Base-by-base conservation (phyloP, 2,797 vertebrate species). In the Notolepis coatsorum region DNA sequence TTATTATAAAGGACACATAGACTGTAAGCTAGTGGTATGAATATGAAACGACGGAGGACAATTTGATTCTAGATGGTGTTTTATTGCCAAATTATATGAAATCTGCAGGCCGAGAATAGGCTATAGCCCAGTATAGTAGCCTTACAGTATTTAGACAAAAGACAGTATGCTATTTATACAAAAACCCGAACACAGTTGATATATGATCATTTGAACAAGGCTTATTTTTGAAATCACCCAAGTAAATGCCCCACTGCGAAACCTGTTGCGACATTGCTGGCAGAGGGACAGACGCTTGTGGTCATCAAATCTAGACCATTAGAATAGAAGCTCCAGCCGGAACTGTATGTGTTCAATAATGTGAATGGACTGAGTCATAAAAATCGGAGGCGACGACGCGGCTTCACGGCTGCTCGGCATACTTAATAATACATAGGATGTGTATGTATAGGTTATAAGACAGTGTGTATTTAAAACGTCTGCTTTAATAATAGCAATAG, bases 361-460 rank as follows among this genome's bases (percentile, higher is more conserved):
- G 84, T 86, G 88, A 88, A 87, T 84, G 78, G 81, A 88, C 85
- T 87, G 88, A 91, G 86, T 91, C 88, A 89, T 87, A 84, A 77
- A 78, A 89, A 78, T 68, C 85, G 76, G 84, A 89, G 88, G 87
- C 83, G 81, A 45, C 39, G 30, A 45, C 39, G 30, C 50, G 20
- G 15, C 58, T 45, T 8, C 30, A 12, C 42, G 3, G 78, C 62
- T 56, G 83, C 56, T 85, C 71, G 45, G 56, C 66, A 55, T 45
- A 63, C 66, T 74, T 68, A 70, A 75, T 2, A 28, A 56, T 33
- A 20, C 15, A 85, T 65, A 67, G 81, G 65, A 15, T 74, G 78
- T 73, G 75, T 75, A 69, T 77, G 72, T 60, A 60, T 71, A 60
- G 43, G 46, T 55, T 30, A 48, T 43, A 28, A 25, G n/a, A n/a